Evolutionary conservation across 2,113 vertebrate species (phyloP).

Genomic region (Mola mola): DNA sequence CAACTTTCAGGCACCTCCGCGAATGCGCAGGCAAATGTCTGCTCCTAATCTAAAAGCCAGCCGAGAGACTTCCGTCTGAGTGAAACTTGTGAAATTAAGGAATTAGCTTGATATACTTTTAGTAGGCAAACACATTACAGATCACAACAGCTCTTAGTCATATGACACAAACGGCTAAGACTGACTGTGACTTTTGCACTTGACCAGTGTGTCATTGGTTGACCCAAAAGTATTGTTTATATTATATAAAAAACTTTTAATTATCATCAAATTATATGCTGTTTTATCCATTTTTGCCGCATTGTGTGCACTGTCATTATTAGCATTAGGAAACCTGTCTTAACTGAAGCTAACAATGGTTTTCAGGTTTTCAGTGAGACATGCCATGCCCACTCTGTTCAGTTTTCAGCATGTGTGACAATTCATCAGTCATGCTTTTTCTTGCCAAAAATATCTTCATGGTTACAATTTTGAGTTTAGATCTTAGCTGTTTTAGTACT

Average conservation of each 20-base stretch:
- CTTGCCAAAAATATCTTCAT: conserved; percentile 67
- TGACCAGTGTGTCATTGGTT: conserved; percentile 68
- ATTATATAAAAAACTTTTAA: conserved; percentile 60
- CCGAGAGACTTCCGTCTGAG: conserved; percentile 92
- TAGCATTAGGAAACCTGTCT: conserved; percentile 54
- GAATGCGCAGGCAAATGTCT: conserved; percentile 95
- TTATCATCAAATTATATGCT: conserved; percentile 43
- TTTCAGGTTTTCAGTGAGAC: conserved; percentile 16
- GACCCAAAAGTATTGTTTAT: conserved; percentile 69
- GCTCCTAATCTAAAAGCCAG: conserved; percentile 95
- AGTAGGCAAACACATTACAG: conserved; percentile 75
- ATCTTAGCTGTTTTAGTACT: conserved; percentile 59
- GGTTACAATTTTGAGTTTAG: conserved; percentile 63
- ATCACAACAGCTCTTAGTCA: conserved; percentile 71
- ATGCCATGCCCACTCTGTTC: conserved; percentile 27
- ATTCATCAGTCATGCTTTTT: conserved; percentile 61
- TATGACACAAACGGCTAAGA: conserved; percentile 52
- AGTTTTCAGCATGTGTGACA: conserved; percentile 55
- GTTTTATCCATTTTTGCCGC: conserved; percentile 54
- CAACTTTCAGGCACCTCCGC: conserved; percentile 88
- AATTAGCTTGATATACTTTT: conserved; percentile 53
- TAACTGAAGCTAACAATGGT: conserved; percentile 57
- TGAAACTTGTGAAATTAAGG: conserved; percentile 26
- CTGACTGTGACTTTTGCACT: conserved; percentile 69
- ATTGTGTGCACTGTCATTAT: conserved; percentile 43